Percentiles rank a stretch among this genome's conserved stretches.
Conservation (phyloP, 2,797 vertebrate genomes). For the Falco novaeseelandiae region DNA sequence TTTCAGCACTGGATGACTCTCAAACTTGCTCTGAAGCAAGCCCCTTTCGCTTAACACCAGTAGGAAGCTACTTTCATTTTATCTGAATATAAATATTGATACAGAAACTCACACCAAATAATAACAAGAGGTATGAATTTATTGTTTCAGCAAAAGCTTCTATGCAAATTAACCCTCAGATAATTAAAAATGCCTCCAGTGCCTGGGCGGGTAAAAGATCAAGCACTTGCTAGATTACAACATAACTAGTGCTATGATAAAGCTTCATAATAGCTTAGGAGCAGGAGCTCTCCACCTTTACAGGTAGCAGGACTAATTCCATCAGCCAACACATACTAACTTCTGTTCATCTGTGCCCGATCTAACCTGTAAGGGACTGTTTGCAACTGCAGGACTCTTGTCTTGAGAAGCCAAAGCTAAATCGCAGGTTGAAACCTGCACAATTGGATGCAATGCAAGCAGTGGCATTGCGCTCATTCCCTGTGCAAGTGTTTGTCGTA, state of each 20-base stretch:
- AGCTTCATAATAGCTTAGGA: background rate
- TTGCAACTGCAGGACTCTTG: background rate
- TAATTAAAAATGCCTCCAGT: constrained; percentile 59
- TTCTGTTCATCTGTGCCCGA: background rate
- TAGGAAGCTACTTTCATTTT: constrained; percentile 20
- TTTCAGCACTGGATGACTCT: background rate
- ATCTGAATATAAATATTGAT: constrained; percentile 32
- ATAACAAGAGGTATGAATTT: constrained; percentile 39
- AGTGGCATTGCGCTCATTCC: constrained; percentile 1
- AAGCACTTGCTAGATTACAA: constrained; percentile 47
- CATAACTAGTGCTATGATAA: constrained; percentile 2
- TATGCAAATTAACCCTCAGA: constrained; percentile 23
- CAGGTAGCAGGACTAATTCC: background rate
- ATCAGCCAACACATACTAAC: background rate
- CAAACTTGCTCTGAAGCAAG: background rate
- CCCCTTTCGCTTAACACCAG: background rate
- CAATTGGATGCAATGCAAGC: background rate
- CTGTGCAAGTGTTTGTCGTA: constrained; percentile 18
- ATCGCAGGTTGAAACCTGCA: constrained; percentile 44
- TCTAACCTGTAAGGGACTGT: background rate
- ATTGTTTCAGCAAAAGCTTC: constrained; percentile 58
- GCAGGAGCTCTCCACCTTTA: background rate
- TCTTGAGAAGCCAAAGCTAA: background rate
- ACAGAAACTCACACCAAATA: constrained; percentile 27
- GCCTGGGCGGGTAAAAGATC: constrained; percentile 46